phyloP scores from a whole-genome alignment of 2,888 invertebrate species.

The Watsonalla cultraria region DNA sequence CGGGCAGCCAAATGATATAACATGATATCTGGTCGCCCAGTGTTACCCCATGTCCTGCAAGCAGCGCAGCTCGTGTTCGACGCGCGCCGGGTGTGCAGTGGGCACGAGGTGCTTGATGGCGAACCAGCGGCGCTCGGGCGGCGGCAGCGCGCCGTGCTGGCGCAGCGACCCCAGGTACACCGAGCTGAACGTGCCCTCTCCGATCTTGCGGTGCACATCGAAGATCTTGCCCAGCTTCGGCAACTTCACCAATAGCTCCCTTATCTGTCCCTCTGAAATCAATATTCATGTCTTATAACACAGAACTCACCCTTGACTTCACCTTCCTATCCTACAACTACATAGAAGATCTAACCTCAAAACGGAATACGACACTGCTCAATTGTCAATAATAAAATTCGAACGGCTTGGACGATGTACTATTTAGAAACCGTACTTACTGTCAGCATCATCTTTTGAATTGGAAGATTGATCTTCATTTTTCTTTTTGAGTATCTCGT shows the following conservation, averaged over 20 bases:
- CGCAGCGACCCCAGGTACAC: constrained; percentile 88
- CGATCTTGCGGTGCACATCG: constrained; percentile 84
- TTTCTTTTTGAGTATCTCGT: constrained; percentile 45
- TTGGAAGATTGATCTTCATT: constrained; percentile 40
- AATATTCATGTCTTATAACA: not conserved
- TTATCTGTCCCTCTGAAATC: constrained; percentile 58
- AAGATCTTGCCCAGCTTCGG: constrained; percentile 82
- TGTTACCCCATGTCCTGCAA: constrained; percentile 86
- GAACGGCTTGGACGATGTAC: not conserved
- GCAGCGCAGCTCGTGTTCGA: constrained; percentile 89
- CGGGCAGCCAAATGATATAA: no score
- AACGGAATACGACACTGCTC: not conserved
- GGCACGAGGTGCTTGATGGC: constrained; percentile 94
- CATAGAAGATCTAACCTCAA: not conserved
- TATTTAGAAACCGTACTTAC: constrained; percentile 31
- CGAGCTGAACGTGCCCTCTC: constrained; percentile 92
- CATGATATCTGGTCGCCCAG: no score
- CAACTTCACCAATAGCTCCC: constrained; percentile 66
- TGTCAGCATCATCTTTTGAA: constrained; percentile 57
- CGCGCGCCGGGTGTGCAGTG: constrained; percentile 89
- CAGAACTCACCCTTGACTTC: not conserved
- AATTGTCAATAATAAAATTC: not conserved
- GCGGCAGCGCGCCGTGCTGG: constrained; percentile 52
- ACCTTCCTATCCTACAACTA: not conserved
- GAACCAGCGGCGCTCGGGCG: constrained; percentile 78